Conservation (phyloP, 2,113 vertebrate species). For the Rhabdomys dilectus region DNA sequence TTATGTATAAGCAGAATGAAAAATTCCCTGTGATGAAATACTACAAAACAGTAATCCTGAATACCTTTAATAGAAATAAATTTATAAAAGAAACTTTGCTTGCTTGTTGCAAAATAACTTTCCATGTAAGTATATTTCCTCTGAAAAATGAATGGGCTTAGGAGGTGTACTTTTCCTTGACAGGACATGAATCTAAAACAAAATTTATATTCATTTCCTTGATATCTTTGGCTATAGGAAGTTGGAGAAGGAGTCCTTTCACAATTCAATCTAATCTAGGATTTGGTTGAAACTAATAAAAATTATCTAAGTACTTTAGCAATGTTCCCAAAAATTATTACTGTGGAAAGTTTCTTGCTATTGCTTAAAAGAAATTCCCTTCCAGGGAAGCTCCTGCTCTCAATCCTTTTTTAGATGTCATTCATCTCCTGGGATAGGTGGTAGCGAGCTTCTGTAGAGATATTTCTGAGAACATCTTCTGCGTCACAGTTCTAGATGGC, state of each 20-base stretch:
- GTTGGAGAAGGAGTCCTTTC: not conserved
- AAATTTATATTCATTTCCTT: not conserved
- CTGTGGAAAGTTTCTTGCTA: not conserved
- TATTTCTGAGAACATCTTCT: not conserved
- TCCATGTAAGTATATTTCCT: not conserved
- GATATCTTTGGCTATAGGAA: not conserved
- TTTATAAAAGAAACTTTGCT: not conserved
- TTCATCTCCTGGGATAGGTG: no score
- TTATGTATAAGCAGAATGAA: not conserved
- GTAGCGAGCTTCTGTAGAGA: not conserved
- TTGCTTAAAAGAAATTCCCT: not conserved
- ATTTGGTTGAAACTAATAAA: not conserved
- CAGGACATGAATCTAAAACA: not conserved
- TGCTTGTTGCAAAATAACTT: not conserved
- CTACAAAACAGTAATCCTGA: not conserved
- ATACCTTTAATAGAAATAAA: not conserved
- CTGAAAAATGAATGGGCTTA: not conserved
- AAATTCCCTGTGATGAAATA: not conserved
- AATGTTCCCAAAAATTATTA: not conserved
- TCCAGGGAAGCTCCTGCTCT: not conserved
- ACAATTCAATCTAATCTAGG: not conserved
- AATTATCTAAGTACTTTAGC: not conserved
- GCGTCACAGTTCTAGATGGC: no score
- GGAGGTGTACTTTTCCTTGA: not conserved
- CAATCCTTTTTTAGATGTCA: rapidly evolving